Conservation (phyloP, 2,797 vertebrate species). For the Oryzias dopingdopingensis region DNA sequence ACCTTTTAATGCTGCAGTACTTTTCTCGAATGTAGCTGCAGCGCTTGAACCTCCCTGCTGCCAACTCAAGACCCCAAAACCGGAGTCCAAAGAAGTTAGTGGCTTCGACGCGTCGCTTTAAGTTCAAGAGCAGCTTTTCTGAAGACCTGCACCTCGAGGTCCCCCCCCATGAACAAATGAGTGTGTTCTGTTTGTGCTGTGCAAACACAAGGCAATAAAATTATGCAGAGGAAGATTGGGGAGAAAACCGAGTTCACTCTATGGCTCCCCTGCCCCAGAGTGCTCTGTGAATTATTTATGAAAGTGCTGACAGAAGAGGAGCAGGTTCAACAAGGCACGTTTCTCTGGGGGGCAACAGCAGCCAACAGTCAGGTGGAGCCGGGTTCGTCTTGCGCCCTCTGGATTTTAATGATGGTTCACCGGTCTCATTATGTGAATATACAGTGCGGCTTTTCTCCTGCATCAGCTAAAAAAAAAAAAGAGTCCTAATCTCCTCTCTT, state of each 20-base stretch:
- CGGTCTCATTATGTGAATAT: constrained; percentile 60
- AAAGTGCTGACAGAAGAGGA: constrained; percentile 74
- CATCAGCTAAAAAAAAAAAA: constrained; percentile 66
- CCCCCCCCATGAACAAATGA: constrained; percentile 44
- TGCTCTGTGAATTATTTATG: constrained; percentile 75
- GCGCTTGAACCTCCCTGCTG: neutral
- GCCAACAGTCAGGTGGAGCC: constrained; percentile 61
- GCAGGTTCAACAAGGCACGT: constrained; percentile 67
- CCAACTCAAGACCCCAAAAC: neutral
- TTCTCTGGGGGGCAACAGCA: constrained; percentile 63
- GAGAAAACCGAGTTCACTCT: constrained; percentile 27
- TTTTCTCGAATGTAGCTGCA: neutral
- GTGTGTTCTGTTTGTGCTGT: constrained; percentile 31
- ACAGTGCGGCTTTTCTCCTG: constrained; percentile 52
- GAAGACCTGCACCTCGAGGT: constrained; percentile 24
- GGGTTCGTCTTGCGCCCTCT: constrained; percentile 58
- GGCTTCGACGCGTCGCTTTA: too few species aligned
- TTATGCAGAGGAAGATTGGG: constrained; percentile 31
- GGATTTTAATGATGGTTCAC: constrained; percentile 69
- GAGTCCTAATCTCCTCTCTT: constrained; percentile 53
- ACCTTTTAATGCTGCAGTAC: neutral
- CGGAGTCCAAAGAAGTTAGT: neutral
- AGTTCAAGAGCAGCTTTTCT: constrained; percentile 8
- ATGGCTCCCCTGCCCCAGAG: constrained; percentile 58
- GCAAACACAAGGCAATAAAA: constrained; percentile 48